Evolutionary conservation across 2,797 vertebrate species (phyloP).

Genomic region (Chelonia mydas): DNA sequence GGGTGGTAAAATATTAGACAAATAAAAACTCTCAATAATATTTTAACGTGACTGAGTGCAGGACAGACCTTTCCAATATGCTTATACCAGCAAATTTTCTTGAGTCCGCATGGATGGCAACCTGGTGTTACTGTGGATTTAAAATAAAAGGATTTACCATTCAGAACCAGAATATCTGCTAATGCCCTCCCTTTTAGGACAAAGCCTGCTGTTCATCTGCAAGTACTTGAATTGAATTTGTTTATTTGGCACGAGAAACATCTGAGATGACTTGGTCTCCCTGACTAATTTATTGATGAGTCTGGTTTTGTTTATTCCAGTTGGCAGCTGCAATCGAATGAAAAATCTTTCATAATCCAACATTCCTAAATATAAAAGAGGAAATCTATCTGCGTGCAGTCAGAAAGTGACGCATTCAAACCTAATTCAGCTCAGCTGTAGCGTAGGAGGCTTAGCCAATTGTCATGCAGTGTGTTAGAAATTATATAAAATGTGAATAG

Average conservation of each 20-base stretch:
- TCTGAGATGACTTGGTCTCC: not conserved
- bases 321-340: not conserved
- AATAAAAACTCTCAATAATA: not conserved
- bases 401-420: not conserved
- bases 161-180: not conserved
- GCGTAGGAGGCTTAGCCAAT: not conserved
- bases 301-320: not conserved
- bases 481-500: not conserved
- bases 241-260: not conserved
- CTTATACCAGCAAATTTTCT: not conserved
- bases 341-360: not conserved
- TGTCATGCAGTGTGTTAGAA: not conserved
- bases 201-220: not conserved
- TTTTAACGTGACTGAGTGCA: not conserved
- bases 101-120: not conserved
- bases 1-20: not conserved
- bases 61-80: not conserved
- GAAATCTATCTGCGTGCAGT: not conserved
- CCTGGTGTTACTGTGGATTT: accelerated
- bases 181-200: not conserved
- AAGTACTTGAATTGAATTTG: not conserved
- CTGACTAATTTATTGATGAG: not conserved
- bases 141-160: not conserved
- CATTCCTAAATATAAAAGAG: not conserved
- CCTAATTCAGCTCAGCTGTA: not conserved